Evolutionary conservation across 2,888 invertebrate species (phyloP).

Genomic region (Lasioglossum figueresi): DNA sequence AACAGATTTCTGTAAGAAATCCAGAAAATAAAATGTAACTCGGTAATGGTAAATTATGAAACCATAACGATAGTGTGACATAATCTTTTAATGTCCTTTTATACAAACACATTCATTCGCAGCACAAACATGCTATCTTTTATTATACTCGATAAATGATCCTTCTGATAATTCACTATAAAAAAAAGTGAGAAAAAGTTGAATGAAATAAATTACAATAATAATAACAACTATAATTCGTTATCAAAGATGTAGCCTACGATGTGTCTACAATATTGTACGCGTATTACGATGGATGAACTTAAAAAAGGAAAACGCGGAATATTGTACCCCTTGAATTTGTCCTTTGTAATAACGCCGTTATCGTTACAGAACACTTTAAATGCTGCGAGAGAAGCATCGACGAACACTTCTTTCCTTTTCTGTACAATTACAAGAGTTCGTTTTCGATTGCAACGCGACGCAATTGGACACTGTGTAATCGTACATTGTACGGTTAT

Average conservation of each 20-base stretch:
- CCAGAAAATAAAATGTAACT: neutral
- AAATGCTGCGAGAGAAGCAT: slow-evolving; percentile 25
- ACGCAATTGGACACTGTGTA: slow-evolving; percentile 49
- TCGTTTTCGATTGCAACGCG: slow-evolving; percentile 49
- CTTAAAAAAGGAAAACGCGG: slow-evolving; percentile 17
- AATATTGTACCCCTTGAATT: slow-evolving; percentile 20
- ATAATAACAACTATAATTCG: slow-evolving; percentile 31
- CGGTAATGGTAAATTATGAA: neutral
- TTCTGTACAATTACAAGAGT: slow-evolving; percentile 53
- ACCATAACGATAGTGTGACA: slow-evolving; percentile 20
- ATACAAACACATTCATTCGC: slow-evolving; percentile 78
- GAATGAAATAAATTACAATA: slow-evolving; percentile 65
- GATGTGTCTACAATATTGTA: slow-evolving; percentile 12
- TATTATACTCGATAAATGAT: slow-evolving; percentile 64
- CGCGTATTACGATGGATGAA: slow-evolving; percentile 17
- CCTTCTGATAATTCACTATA: slow-evolving; percentile 32
- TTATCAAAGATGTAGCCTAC: slow-evolving; percentile 39
- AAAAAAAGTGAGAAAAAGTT: slow-evolving; percentile 71
- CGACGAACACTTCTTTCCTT: neutral
- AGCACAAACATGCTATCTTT: slow-evolving; percentile 73
- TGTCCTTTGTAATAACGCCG: neutral
- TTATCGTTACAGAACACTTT: slow-evolving; percentile 17
- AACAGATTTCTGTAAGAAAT: neutral
- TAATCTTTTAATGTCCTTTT: slow-evolving; percentile 67
- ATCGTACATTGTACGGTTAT: slow-evolving; percentile 71